phyloP scores from a whole-genome alignment of 2,113 vertebrate genomes.

The Atlantisia rogersi region DNA sequence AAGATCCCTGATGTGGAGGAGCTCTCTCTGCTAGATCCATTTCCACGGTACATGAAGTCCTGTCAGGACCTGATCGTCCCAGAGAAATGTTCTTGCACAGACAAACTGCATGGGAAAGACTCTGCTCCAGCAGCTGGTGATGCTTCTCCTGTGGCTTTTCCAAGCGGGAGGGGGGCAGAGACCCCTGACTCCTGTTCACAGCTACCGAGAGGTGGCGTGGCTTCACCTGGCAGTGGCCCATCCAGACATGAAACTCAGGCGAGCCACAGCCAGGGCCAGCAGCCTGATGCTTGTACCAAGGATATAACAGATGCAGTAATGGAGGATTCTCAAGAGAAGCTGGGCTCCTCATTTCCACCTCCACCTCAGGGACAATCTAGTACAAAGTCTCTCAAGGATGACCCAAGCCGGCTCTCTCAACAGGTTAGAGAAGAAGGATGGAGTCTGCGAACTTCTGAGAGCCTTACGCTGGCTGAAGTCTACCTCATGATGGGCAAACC shows the following conservation, averaged over 20 bases:
- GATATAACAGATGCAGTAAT: constrained; percentile 53
- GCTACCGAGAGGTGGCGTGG: neutral
- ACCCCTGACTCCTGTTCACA: constrained; percentile 1
- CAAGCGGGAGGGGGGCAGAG: neutral
- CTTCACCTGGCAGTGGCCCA: neutral
- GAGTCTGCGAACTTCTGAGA: constrained; percentile 87
- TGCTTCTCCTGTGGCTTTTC: constrained; percentile 31
- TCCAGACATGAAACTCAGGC: constrained; percentile 50
- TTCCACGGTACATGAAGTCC: constrained; percentile 82
- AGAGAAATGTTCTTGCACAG: constrained; percentile 72
- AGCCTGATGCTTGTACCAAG: constrained; percentile 70
- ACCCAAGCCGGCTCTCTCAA: constrained; percentile 78
- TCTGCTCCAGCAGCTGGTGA: neutral
- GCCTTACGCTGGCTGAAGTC: constrained; percentile 95
- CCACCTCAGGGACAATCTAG: constrained; percentile 71
- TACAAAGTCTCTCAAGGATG: constrained; percentile 72
- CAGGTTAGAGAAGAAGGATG: constrained; percentile 93
- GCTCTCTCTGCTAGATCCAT: constrained; percentile 78
- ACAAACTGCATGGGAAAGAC: constrained; percentile 42
- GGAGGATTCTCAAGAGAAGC: constrained; percentile 77
- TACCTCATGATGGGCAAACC: constrained; percentile 99
- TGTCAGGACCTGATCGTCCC: constrained; percentile 81
- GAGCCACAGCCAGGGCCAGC: constrained; percentile 19
- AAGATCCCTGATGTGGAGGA: constrained; percentile 78
- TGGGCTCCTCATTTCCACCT: constrained; percentile 45